phyloP scores from a whole-genome alignment of 2,797 vertebrate genomes.

The Austrolebias charrua region DNA sequence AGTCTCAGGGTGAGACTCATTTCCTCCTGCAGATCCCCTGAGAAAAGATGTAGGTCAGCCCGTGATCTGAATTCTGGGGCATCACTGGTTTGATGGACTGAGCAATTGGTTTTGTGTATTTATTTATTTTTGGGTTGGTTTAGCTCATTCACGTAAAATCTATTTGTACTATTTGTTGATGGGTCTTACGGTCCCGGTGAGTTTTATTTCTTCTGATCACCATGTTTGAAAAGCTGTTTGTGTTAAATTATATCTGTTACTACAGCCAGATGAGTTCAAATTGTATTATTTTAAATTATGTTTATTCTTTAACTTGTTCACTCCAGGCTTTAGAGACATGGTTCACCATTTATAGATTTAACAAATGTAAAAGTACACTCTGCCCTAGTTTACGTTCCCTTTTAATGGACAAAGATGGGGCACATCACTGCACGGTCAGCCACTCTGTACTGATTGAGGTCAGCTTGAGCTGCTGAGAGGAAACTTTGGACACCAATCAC shows the following conservation, averaged over 20 bases:
- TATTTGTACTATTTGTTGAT: too few relatives aligned
- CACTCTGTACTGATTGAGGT: conserved; percentile 63
- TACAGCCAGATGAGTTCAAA: too few relatives aligned
- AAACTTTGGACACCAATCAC: conserved; percentile 60
- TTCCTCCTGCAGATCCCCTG: conserved; percentile 46
- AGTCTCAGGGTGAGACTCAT: conserved; percentile 45
- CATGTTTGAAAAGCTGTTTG: too few relatives aligned
- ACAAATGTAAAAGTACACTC: conserved; percentile 7
- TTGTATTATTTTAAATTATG: too few relatives aligned
- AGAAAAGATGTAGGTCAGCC: conserved; percentile 66
- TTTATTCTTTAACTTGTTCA: too few relatives aligned
- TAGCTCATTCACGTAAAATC: background rate
- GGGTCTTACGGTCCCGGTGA: too few relatives aligned
- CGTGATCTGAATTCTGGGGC: conserved; percentile 60
- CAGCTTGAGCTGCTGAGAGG: conserved; percentile 60
- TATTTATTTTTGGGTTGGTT: background rate
- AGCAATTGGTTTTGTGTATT: background rate
- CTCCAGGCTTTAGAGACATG: too few relatives aligned
- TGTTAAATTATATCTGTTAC: too few relatives aligned
- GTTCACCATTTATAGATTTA: background rate
- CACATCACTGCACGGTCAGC: conserved; percentile 61
- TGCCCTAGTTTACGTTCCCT: conserved; percentile 51
- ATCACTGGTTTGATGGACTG: conserved; percentile 38
- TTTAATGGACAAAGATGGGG: conserved; percentile 17
- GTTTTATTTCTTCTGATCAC: background rate